These are phyloP conservation scores for Andricus grossulariae DNA, from an alignment of 1,140 invertebrate species.

Conservation along the genomic window DNA sequence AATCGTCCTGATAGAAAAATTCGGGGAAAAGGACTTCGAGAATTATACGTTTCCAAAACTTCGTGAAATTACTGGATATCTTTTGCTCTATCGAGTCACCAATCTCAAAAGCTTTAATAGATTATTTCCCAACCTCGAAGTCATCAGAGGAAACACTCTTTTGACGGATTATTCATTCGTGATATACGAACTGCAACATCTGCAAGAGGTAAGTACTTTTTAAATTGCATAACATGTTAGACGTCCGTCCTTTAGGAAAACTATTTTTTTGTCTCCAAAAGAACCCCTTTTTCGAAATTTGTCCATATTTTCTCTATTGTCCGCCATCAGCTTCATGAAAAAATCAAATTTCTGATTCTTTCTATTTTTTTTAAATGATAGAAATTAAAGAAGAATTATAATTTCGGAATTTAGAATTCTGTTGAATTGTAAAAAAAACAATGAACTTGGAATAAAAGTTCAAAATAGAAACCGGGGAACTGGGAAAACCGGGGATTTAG, in stretches of 20 bases:
- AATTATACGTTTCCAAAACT: slow-evolving; percentile 79
- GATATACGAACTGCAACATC: slow-evolving; percentile 78
- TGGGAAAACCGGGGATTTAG: too few species aligned
- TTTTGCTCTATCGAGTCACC: slow-evolving; percentile 81
- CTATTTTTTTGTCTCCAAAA: not conserved
- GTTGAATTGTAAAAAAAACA: too few species aligned
- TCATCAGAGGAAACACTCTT: slow-evolving; percentile 84
- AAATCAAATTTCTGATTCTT: too few species aligned
- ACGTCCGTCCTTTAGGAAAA: not conserved
- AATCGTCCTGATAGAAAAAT: slow-evolving; percentile 80
- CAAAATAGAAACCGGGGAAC: too few species aligned
- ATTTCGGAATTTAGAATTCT: too few species aligned
- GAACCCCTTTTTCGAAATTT: too few species aligned
- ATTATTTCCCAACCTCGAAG: slow-evolving; percentile 81
- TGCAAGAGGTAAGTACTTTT: slow-evolving; percentile 72
- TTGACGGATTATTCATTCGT: slow-evolving; percentile 83
- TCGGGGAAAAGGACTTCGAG: slow-evolving; percentile 71
- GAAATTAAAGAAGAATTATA: too few species aligned
- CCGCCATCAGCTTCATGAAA: too few species aligned
- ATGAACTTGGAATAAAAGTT: too few species aligned
- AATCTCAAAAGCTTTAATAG: slow-evolving; percentile 73
- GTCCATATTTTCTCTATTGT: too few species aligned
- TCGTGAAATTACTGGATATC: slow-evolving; percentile 82
- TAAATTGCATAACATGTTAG: not conserved
- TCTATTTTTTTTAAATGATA: too few species aligned